Base-by-base conservation (phyloP, 2,888 invertebrate genomes). In the Salpingus planirostris region DNA sequence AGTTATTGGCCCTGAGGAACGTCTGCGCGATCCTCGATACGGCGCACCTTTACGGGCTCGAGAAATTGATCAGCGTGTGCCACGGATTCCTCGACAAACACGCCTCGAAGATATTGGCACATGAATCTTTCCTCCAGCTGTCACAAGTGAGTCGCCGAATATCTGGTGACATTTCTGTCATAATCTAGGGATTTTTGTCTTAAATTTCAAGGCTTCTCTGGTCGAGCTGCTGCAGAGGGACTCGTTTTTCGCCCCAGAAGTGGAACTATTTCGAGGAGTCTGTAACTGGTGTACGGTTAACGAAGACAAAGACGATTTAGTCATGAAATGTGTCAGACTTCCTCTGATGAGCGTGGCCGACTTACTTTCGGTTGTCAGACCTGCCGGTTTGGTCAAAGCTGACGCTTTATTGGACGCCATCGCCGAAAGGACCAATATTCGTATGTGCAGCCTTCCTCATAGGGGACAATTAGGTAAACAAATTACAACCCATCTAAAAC, bases 231-330 rank as follows among this genome's bases (percentile, higher is more conserved):
- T 98, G 15, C 77, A 80, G 29, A 73, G 96, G 28, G 90, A 97
- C 65, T 95, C 96, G 4, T 97, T 98, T 68, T 97, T 88, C 69
- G 95, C 92, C 0, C 81, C 86, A 1, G 98, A 98, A 67, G 88
- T 90, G 21, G 86, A 93, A 52, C 95, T 98, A 45, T 98, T 98
- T 68, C 73, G 78, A 50, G 88, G 91, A 0, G 87, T 96, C 0
- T 76, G 80, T 59, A 74, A 71, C 34, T 97, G 96, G 96, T 82
- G 85, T 48, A 78, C 76, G 46, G 76, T 78, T 14, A 92, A 93
- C 68, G 76, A 78, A 15, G 64, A 63, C 36, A 44, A 40, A 12
- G 47, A 59, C 35, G 62, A 62, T 48, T 41, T 54, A 28, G 62
- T 58, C 1, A 62, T 81, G 36, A 73, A 73, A 35, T 74, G 73